Conservation (phyloP, 23 tunicate genomes). For the Corella eumyota region DNA sequence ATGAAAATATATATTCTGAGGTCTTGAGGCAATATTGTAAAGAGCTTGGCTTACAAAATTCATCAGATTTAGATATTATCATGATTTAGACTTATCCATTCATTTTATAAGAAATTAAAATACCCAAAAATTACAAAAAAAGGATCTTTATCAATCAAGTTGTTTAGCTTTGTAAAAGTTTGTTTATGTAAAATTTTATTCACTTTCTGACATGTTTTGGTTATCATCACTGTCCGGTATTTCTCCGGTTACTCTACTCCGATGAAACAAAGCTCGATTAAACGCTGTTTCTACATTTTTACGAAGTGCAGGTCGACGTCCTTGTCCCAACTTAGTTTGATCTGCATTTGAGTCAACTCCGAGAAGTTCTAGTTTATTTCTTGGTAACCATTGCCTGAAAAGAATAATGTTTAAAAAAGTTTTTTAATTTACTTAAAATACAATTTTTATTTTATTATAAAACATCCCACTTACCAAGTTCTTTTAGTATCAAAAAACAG, state of each 20-base stretch:
- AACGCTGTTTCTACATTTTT: constrained; percentile 81
- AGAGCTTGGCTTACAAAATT: too few relatives aligned
- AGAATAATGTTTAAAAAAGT: not conserved
- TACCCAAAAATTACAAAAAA: too few relatives aligned
- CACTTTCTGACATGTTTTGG: too few relatives aligned
- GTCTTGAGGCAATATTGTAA: too few relatives aligned
- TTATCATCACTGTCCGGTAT: constrained; percentile 83
- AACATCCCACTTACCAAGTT: constrained; percentile 68
- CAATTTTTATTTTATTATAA: not conserved
- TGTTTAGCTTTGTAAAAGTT: too few relatives aligned
- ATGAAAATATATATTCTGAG: too few relatives aligned
- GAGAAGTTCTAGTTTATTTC: constrained; percentile 81
- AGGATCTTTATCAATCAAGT: too few relatives aligned
- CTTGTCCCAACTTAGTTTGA: constrained; percentile 44
- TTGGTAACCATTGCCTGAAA: constrained; percentile 95
- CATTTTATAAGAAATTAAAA: too few relatives aligned
- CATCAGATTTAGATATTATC: too few relatives aligned
- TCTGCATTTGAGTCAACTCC: constrained; percentile 74
- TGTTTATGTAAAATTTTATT: too few relatives aligned
- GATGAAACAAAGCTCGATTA: constrained; percentile 66
- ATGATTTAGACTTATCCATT: too few relatives aligned
- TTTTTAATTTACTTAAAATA: not conserved
- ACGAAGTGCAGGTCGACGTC: constrained; percentile 53
- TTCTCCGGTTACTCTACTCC: constrained; percentile 62
- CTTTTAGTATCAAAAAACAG: constrained; percentile 95